Percentiles rank a stretch among this genome's conserved stretches.
phyloP scores from a whole-genome alignment of 1,140 invertebrate species.

The Pseudomyrmex concolor region DNA sequence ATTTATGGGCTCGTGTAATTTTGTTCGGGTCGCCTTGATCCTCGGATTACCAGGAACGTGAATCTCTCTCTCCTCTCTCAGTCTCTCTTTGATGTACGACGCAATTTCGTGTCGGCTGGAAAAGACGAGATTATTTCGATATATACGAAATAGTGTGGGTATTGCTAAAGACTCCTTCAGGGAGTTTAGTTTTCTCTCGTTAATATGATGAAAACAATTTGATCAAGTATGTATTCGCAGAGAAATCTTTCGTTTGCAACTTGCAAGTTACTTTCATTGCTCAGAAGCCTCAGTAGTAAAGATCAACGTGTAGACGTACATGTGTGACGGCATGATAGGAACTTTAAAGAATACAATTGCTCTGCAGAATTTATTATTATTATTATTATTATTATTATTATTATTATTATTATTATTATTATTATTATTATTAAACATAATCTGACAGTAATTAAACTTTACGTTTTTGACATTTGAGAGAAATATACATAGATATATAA shows the following conservation, averaged over 20 bases:
- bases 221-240: neutral
- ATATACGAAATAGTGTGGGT: constrained; percentile 31
- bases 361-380: neutral
- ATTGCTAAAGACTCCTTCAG: neutral
- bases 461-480: too few relatives aligned
- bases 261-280: neutral
- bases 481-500: too few relatives aligned
- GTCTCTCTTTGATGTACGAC: constrained; percentile 50
- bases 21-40: constrained; percentile 54
- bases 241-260: neutral
- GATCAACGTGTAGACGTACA: neutral
- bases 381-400: too few relatives aligned
- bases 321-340: neutral
- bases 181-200: neutral
- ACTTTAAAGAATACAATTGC: constrained; percentile 6
- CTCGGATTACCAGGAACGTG: constrained; percentile 48
- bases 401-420: too few relatives aligned
- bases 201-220: neutral
- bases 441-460: too few relatives aligned
- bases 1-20: constrained; percentile 81
- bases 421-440: too few relatives aligned
- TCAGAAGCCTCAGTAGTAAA: constrained; percentile 5
- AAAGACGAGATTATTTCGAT: constrained; percentile 34
- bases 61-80: constrained; percentile 26
- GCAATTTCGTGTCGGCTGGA: constrained; percentile 42